Evolutionary conservation across 2,113 vertebrate species (phyloP), one percentile per base, ranked within the genome.

Genomic region (Bubalus kerabau): DNA sequence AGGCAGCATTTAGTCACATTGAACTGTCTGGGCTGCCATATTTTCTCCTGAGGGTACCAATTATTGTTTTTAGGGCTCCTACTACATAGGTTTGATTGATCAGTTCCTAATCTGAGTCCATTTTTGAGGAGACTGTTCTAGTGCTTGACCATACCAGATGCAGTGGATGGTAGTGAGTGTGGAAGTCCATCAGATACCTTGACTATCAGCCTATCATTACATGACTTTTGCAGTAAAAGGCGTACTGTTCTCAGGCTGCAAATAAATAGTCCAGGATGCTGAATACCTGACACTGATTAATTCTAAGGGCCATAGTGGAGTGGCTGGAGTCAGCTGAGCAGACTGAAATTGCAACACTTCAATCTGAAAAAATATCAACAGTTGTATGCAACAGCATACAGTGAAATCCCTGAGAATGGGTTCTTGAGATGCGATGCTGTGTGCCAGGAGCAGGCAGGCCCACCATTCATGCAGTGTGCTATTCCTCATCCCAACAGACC

Each of bases 201-300:
- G 40, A 84, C 88, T 87, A 24, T 60, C 21, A 60, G n/a, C 13
- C 46, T 24, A 52, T 64, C 54, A 60, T 76, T 50, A 50, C 28
- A 17, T 90, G 74, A 32, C 62, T 91, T 97, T 95, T 95, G 36
- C 43, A 50, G 30, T 82, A 82, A 87, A 93, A 96, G 28, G 12
- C 7, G 1, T 30, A 76, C 71, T 28, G 17, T 64, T 74, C 62
- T 93, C 16, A 95, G 87, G 40, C 40, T 97, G 36, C 26, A 64
- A 83, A 43, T 87, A 74, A 83, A 36, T 87, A 62, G 90, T 46
- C 16, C 36, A 32, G 30, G 94, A 96, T 87, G 40, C n/a, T 74
- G 52, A 96, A 89, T 90, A 74, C 30, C 40, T 76, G 91, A 36
- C 36, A 40, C 46, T 36, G 15, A 7, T 36, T 36, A 81, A 48